phyloP scores from a whole-genome alignment of 2,113 vertebrate species.

The Cavia aperea region DNA sequence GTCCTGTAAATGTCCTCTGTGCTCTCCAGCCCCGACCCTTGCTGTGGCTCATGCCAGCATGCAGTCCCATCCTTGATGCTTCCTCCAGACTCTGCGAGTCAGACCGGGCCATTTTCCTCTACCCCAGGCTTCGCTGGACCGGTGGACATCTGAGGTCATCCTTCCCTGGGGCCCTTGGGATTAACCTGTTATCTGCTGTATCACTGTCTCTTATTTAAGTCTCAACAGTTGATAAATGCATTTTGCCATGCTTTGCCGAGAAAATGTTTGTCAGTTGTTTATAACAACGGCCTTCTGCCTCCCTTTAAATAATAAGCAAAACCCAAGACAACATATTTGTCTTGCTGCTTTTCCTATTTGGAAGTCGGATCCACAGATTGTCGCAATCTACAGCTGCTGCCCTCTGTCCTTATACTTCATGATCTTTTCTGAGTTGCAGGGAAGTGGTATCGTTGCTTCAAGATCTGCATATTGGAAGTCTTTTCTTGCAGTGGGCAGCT shows the following conservation, averaged over 20 bases:
- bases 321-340: neutral
- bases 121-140: too few relatives aligned
- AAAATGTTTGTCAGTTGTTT: neutral
- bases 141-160: accelerated
- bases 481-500: neutral
- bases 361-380: neutral
- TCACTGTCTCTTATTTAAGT: neutral
- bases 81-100: neutral
- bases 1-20: neutral
- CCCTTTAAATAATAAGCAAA: neutral
- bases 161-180: neutral
- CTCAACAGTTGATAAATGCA: neutral
- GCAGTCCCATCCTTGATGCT: too few relatives aligned
- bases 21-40: too few relatives aligned
- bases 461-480: neutral
- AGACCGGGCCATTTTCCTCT: neutral
- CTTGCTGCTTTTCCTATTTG: neutral
- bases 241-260: neutral
- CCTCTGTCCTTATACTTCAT: neutral
- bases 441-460: neutral
- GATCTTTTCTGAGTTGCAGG: neutral
- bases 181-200: neutral
- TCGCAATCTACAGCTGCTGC: neutral
- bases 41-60: too few relatives aligned
- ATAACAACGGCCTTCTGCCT: neutral